Evolutionary conservation across 2,888 invertebrate species (phyloP).

Genomic region (Luffia ferchaultella): DNA sequence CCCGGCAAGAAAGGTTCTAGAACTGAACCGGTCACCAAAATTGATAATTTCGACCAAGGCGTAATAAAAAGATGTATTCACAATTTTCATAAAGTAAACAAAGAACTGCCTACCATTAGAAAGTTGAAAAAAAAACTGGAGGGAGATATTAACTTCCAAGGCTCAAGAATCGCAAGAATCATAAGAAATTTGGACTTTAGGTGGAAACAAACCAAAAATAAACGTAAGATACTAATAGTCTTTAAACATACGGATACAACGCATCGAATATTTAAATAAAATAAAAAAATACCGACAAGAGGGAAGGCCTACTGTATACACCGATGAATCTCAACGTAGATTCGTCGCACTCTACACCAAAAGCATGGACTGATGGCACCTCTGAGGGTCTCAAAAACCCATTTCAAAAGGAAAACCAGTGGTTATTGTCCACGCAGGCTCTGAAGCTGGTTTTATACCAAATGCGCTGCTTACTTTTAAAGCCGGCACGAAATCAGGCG

Average conservation of each 20-base stretch:
- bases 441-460: slow-evolving; percentile 11
- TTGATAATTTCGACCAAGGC: too few relatives aligned
- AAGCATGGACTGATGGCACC: slow-evolving; percentile 15
- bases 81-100: slow-evolving; percentile 20
- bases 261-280: slow-evolving; percentile 18
- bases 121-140: too few relatives aligned
- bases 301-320: slow-evolving; percentile 12
- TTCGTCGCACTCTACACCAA: slow-evolving; percentile 2
- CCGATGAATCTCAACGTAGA: slow-evolving; percentile 10
- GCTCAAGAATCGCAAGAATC: slow-evolving; percentile 16
- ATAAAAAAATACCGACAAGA: slow-evolving; percentile 10
- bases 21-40: slow-evolving; percentile 20
- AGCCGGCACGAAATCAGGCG: slow-evolving; percentile 18
- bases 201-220: slow-evolving; percentile 19
- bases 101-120: slow-evolving; percentile 21
- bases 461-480: slow-evolving; percentile 16
- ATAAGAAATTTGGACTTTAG: slow-evolving; percentile 16
- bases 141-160: slow-evolving; percentile 14
- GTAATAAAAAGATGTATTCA: too few relatives aligned
- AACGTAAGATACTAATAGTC: too few relatives aligned
- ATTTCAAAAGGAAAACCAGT: slow-evolving; percentile 18
- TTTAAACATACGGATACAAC: slow-evolving; percentile 13
- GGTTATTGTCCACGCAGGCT: slow-evolving; percentile 13
- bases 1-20: slow-evolving; percentile 19
- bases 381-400: slow-evolving; percentile 13